Base-by-base conservation (phyloP, 2,888 invertebrate species). In the Ecliptopera silaceata region DNA sequence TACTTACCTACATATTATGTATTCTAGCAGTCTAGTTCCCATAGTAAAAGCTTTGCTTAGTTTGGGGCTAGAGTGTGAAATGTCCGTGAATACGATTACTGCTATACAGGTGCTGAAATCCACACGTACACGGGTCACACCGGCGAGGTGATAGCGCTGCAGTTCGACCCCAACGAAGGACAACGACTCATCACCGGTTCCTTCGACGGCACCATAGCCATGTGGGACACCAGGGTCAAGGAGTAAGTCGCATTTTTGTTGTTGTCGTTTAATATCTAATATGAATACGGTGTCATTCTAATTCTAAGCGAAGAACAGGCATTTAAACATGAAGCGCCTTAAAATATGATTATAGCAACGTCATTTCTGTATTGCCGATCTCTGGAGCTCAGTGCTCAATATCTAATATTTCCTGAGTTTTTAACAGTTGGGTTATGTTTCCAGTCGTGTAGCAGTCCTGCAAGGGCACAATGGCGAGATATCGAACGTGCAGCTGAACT, bases 121-220 rank as follows among this genome's bases (percentile, higher is more conserved):
- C 92, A 92, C 44, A 89, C 89, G 1, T 90, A 95, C 62, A 71
- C 69, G n/a, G 94, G 95, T 0, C 96, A 97, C 77, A 93, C 93
- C 1, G 96, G 94, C 1, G 96, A 96, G 82, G 94, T 97, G 46
- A 94, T 96, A 51, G 93, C 94, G 0, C 84, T 96, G 10, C 93
- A 94, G 69, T 96, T 96, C 73, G 95, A 93, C 71, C 93, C 93
- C 59, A 93, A 92, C 61, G 93, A 94, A 64, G 95, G 95, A 0
- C 93, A 93, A 67, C 84, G 94, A 45, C 82, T 96, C 59, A 92
- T 96, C 68, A 96, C 96, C 0, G 96, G 95, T 4, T 96, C 96
- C 2, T 96, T 96, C 77, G 96, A 96, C 74, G 93, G 94, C 59
- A 95, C 95, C 6, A 93, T 96, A 41, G 92, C 93, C 15, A 80